A percentile compares a stretch with the other conserved stretches of the same genome.
phyloP scores from a whole-genome alignment of 2,797 vertebrate genomes.

The Calcarius lapponicus region DNA sequence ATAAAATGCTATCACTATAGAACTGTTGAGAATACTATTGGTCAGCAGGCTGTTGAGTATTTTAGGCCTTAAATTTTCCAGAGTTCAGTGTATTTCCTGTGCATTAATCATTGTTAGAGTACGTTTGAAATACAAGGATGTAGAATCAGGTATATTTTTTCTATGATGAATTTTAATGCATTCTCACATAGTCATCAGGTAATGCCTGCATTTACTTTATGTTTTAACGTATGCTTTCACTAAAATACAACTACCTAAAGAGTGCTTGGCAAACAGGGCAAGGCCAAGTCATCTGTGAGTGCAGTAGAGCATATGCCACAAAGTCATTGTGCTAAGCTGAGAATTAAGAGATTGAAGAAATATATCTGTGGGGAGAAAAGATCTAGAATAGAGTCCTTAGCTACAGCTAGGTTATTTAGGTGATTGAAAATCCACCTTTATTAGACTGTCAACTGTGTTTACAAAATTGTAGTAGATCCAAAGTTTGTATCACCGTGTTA shows the following conservation, averaged over 20 bases:
- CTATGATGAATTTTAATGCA: background rate
- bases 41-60: background rate
- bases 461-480: slow-evolving; percentile 66
- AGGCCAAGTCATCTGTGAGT: background rate
- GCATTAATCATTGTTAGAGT: background rate
- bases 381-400: slow-evolving; percentile 53
- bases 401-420: background rate
- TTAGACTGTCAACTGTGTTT: slow-evolving; percentile 56
- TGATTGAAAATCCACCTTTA: slow-evolving; percentile 26
- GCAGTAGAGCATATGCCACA: background rate
- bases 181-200: background rate
- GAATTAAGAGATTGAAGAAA: background rate
- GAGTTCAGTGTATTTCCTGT: background rate
- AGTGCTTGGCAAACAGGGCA: background rate
- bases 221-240: background rate
- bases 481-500: slow-evolving; percentile 48
- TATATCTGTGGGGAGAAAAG: background rate
- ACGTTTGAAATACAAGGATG: background rate
- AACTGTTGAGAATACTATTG: background rate
- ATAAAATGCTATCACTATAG: background rate
- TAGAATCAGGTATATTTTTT: background rate
- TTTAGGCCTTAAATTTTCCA: slow-evolving; percentile 29
- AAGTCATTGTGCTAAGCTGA: slow-evolving; percentile 16
- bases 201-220: background rate
- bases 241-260: background rate